A percentile compares a stretch with the other conserved stretches of the same genome.
These are phyloP conservation scores for Brachypalpus laphriformis DNA, from an alignment of 2,888 invertebrate genomes.

Conservation along the genomic window DNA sequence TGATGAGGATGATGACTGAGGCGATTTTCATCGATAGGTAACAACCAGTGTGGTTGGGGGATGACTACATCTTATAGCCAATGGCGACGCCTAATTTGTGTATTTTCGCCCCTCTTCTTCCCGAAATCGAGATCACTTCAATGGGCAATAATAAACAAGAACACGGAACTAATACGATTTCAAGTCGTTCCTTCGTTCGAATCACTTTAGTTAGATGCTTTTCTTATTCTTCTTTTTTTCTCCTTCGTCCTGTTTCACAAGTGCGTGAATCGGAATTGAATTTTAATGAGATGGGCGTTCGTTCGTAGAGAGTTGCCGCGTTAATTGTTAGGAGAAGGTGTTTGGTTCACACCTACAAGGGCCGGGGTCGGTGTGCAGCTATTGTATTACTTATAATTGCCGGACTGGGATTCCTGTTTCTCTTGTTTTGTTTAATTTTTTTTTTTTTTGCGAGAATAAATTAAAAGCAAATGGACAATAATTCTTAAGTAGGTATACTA, in stretches of 20 bases:
- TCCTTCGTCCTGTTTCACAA: background rate
- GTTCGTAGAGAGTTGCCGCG: background rate
- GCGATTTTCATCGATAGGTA: constrained; percentile 38
- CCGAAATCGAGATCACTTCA: constrained; percentile 37
- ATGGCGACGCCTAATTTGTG: constrained; percentile 50
- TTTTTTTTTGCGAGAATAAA: constrained; percentile 23
- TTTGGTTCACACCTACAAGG: constrained; percentile 40
- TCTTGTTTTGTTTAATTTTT: background rate
- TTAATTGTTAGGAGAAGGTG: constrained; percentile 22
- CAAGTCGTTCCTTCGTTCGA: constrained; percentile 26
- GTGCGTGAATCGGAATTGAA: constrained; percentile 59
- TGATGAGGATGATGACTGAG: constrained; percentile 59
- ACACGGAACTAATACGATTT: constrained; percentile 67
- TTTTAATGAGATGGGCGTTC: constrained; percentile 61
- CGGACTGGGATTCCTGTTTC: constrained; percentile 25
- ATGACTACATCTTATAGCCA: background rate
- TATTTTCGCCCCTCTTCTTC: constrained; percentile 36
- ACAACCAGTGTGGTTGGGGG: background rate
- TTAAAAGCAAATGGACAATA: constrained; percentile 55
- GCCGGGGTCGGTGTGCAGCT: no score
- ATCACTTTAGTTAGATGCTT: constrained; percentile 18
- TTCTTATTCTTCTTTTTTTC: background rate
- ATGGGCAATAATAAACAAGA: constrained; percentile 64
- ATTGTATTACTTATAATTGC: constrained; percentile 31
- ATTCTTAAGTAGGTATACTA: constrained; percentile 11